Evolutionary conservation across 2,888 invertebrate species (phyloP).

Genomic region (Formica aserva): DNA sequence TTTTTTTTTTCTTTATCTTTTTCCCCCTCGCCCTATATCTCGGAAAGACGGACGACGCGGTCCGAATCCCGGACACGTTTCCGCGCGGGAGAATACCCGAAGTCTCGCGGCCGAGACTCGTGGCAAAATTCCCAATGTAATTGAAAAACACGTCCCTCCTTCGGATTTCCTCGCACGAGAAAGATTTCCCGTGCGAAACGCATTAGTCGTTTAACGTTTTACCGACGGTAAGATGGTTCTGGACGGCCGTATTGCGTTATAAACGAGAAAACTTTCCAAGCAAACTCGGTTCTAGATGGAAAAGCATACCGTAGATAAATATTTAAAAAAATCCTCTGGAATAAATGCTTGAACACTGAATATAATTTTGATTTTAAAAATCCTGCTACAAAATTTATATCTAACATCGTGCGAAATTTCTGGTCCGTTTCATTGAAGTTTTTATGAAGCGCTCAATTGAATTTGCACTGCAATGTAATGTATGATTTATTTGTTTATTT

Average conservation of each 20-base stretch:
- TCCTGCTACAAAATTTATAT: background rate
- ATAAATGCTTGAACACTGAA: background rate
- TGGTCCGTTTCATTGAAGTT: background rate
- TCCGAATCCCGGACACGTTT: slow-evolving; percentile 40
- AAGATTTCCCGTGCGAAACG: background rate
- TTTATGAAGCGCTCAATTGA: background rate
- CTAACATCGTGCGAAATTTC: background rate
- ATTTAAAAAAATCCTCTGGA: background rate
- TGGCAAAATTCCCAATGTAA: slow-evolving; percentile 20
- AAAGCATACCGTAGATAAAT: slow-evolving; percentile 3
- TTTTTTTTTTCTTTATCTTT: background rate
- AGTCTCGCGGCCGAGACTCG: slow-evolving; percentile 5
- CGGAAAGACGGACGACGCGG: slow-evolving; percentile 31
- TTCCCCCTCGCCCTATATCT: background rate
- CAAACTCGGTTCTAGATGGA: background rate
- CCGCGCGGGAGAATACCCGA: slow-evolving; percentile 28
- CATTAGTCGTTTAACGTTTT: slow-evolving; percentile 36
- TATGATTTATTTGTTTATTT: background rate
- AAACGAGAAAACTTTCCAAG: background rate
- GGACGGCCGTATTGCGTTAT: background rate
- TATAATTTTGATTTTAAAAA: background rate
- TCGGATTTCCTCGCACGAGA: background rate
- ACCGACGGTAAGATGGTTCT: background rate
- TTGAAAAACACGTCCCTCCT: slow-evolving; percentile 7
- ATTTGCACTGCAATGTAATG: background rate